Evolutionary conservation across 2,797 vertebrate genomes (phyloP).

Genomic region (Crax fasciolata): DNA sequence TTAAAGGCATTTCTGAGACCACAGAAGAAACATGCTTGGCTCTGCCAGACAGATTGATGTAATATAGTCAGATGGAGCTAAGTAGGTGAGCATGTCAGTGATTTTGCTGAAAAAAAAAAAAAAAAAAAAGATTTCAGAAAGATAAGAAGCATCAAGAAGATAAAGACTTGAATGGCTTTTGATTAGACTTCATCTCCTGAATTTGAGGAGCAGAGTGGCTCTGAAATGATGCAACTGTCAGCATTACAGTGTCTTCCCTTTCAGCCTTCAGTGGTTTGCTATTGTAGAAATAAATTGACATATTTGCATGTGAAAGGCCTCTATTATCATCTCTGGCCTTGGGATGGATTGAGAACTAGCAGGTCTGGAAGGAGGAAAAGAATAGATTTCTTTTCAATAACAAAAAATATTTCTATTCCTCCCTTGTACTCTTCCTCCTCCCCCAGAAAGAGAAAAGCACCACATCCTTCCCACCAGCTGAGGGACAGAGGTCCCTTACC

Average conservation of each 20-base stretch:
- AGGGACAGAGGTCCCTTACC: not conserved
- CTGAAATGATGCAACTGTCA: slow-evolving; percentile 6
- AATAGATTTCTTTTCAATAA: not conserved
- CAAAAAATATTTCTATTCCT: not conserved
- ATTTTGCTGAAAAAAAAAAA: not conserved
- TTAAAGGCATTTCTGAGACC: not conserved
- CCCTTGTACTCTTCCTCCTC: not conserved
- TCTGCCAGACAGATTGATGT: not conserved
- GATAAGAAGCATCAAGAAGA: not conserved
- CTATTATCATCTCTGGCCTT: not conserved
- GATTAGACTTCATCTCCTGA: slow-evolving; percentile 24
- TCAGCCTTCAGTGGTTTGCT: slow-evolving; percentile 13
- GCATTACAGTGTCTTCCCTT: not conserved
- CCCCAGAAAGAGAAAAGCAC: not conserved
- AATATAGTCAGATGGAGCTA: not conserved
- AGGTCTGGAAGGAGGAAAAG: not conserved
- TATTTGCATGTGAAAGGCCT: slow-evolving; percentile 71
- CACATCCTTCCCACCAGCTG: not conserved
- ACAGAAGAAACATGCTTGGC: not conserved
- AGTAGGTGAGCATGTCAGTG: not conserved
- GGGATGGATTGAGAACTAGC: not conserved
- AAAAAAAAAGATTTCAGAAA: not conserved
- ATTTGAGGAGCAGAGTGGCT: not conserved
- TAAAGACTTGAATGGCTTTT: slow-evolving; percentile 30
- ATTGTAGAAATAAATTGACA: slow-evolving; percentile 57